A percentile compares a stretch with the other conserved stretches of the same genome.
Conservation (phyloP, 2,888 invertebrate species). For the Harmothoe impar region DNA sequence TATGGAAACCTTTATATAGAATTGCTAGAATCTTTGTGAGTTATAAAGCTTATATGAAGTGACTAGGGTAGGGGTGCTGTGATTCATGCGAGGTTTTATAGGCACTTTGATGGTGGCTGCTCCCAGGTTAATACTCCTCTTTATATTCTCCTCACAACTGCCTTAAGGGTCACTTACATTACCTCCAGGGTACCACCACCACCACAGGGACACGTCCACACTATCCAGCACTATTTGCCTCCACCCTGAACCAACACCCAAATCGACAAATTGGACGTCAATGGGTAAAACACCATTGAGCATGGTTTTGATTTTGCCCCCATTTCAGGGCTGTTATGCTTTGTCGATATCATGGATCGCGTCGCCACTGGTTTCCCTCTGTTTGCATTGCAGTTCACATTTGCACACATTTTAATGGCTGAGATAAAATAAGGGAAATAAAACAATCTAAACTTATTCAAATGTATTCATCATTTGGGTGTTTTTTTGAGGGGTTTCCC, state of each 20-base stretch:
- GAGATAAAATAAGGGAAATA: too few relatives aligned
- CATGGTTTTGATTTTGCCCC: slow-evolving; percentile 22
- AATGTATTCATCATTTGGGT: slow-evolving; percentile 3
- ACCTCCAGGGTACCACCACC: background rate
- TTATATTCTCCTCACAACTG: background rate
- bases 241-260: slow-evolving; percentile 4
- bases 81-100: slow-evolving; percentile 8
- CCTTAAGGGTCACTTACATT: slow-evolving; percentile 1
- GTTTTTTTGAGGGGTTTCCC: background rate
- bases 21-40: background rate
- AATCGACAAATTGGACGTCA: background rate
- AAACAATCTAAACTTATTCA: background rate
- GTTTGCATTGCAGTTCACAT: too few relatives aligned
- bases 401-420: too few relatives aligned
- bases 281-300: background rate
- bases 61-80: background rate
- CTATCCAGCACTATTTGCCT: background rate
- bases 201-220: background rate
- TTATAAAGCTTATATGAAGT: too few relatives aligned
- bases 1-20: background rate
- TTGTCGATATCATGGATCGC: background rate
- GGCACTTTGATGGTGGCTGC: background rate
- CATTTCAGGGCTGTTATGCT: background rate
- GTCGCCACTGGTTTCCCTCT: background rate
- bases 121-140: background rate